A percentile compares a stretch with the other conserved stretches of the same genome.
Evolutionary conservation across 2,113 vertebrate species (phyloP).

Genomic region (Colaptes auratus): DNA sequence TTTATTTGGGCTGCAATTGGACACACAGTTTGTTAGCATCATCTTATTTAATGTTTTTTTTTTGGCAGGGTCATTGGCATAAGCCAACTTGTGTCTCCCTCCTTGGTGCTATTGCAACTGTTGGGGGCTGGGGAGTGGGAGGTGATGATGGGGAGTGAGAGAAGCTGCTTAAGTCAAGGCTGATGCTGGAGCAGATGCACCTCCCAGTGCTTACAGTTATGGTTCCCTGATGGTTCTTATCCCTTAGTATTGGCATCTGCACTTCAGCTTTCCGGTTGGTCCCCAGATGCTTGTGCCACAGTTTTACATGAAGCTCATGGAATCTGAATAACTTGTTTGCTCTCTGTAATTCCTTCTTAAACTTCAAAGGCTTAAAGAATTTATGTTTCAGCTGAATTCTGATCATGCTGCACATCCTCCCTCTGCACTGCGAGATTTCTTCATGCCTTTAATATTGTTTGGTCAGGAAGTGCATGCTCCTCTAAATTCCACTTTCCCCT

Average conservation of each 20-base stretch:
- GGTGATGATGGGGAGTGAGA: background rate
- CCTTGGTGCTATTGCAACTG: background rate
- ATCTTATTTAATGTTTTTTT: background rate
- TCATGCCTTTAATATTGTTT: background rate
- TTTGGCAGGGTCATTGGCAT: background rate
- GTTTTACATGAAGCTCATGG: background rate
- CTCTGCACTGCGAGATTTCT: background rate
- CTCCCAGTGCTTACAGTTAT: background rate
- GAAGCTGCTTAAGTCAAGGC: background rate
- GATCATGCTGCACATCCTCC: background rate
- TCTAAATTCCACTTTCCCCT: background rate
- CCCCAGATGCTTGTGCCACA: background rate
- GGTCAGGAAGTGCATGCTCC: background rate
- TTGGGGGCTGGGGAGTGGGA: background rate
- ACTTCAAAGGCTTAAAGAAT: conserved; percentile 34
- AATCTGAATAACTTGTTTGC: background rate
- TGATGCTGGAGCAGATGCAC: background rate
- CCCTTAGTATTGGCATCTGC: rapidly evolving
- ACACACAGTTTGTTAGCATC: background rate
- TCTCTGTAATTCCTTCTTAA: background rate
- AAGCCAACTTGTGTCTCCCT: background rate
- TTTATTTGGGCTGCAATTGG: conserved; percentile 5
- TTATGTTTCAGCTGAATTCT: conserved; percentile 41
- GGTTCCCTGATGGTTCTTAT: background rate
- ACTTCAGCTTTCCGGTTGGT: background rate